These are phyloP conservation scores for Hypanus sabinus DNA, from an alignment of 2,113 vertebrate genomes.

Conservation along the genomic window DNA sequence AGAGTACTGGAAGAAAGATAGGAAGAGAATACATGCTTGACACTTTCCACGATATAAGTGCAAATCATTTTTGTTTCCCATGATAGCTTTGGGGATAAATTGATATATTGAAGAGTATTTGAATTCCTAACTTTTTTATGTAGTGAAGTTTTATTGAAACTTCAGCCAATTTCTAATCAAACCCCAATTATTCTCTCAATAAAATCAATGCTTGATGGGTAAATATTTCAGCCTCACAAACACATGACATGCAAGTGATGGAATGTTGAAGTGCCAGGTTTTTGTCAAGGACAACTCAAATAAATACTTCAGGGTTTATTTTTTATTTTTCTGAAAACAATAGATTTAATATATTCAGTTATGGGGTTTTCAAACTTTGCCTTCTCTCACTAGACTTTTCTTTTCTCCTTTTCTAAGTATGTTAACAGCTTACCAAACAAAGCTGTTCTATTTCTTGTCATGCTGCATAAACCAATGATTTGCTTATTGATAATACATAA, in stretches of 20 bases:
- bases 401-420: background rate
- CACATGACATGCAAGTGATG: background rate
- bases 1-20: too few species aligned
- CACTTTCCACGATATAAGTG: background rate
- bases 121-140: background rate
- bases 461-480: background rate
- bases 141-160: background rate
- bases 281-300: background rate
- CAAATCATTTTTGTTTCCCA: background rate
- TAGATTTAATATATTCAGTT: background rate
- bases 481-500: background rate
- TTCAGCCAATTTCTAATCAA: background rate
- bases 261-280: background rate
- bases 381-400: background rate
- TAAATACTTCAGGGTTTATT: background rate
- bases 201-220: background rate
- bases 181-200: background rate
- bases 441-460: background rate
- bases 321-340: background rate
- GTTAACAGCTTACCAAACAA: background rate
- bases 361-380: background rate
- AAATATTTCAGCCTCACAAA: background rate
- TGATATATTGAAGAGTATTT: too few species aligned
- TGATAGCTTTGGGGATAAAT: background rate
- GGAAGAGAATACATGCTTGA: too few species aligned